Percentiles rank a stretch among this genome's conserved stretches.
phyloP scores from a whole-genome alignment of 2,113 vertebrate species.

The Sceloporus undulatus region DNA sequence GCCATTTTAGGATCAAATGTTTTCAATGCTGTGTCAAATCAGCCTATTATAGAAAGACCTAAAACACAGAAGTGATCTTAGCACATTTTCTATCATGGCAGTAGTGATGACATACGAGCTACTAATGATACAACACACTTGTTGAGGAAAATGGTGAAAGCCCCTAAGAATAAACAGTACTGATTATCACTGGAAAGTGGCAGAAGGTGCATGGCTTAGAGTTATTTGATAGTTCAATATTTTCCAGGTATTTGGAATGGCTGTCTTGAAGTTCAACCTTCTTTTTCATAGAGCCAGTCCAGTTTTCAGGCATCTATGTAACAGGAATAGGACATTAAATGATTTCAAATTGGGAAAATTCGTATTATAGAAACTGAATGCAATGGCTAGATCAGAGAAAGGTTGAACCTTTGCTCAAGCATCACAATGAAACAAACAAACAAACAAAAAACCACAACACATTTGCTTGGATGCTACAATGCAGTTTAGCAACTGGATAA shows the following conservation, averaged over 20 bases:
- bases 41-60: constrained; percentile 28
- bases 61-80: constrained; percentile 29
- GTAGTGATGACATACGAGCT: constrained; percentile 27
- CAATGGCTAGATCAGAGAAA: constrained; percentile 45
- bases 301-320: constrained; percentile 50
- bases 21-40: constrained; percentile 33
- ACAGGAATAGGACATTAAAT: constrained; percentile 49
- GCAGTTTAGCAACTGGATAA: constrained; percentile 18
- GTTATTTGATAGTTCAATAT: constrained; percentile 44
- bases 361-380: constrained; percentile 36
- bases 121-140: constrained; percentile 22
- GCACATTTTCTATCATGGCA: neutral
- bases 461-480: constrained; percentile 49
- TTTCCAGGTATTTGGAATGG: constrained; percentile 59
- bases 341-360: constrained; percentile 8
- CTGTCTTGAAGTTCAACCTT: constrained; percentile 58
- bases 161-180: constrained; percentile 18
- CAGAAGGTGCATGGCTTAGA: constrained; percentile 34
- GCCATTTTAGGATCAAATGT: neutral
- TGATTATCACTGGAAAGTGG: constrained; percentile 35
- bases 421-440: constrained; percentile 33
- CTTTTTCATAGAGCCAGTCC: constrained; percentile 46
- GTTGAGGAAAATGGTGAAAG: constrained; percentile 5
- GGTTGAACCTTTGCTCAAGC: constrained; percentile 11
- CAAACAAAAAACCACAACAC: neutral